Percentiles rank a stretch among this genome's conserved stretches.
Evolutionary conservation across 2,113 vertebrate genomes (phyloP).

Genomic region (Dasyurus viverrinus): DNA sequence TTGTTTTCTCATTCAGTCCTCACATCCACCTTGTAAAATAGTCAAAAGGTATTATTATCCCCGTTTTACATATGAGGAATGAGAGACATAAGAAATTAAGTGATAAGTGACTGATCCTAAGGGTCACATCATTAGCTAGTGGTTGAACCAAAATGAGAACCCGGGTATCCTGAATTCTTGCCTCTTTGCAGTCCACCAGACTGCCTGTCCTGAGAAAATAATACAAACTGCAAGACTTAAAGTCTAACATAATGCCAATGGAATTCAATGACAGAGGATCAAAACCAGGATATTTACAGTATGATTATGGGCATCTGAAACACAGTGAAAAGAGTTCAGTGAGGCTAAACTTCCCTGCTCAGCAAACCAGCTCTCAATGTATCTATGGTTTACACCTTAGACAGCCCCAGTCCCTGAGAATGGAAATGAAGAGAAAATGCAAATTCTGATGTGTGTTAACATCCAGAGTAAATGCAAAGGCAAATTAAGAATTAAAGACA

Average conservation of each 20-base stretch:
- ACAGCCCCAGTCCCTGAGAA: conserved; percentile 44
- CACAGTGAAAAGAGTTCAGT: conserved; percentile 73
- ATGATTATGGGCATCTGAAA: conserved; percentile 79
- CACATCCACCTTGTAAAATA: conserved; percentile 37
- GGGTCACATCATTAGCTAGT: neutral
- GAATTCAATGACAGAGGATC: conserved; percentile 85
- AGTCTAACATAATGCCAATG: conserved; percentile 90
- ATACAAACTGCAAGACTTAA: conserved; percentile 85
- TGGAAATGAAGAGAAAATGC: conserved; percentile 71
- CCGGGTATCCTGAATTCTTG: neutral
- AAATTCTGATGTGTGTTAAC: conserved; percentile 77
- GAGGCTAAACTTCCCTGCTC: conserved; percentile 42
- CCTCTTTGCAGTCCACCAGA: conserved; percentile 10
- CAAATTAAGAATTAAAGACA: conserved; percentile 81
- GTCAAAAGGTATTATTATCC: neutral
- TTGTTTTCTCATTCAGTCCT: neutral
- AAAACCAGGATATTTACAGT: conserved; percentile 82
- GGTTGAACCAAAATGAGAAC: conserved; percentile 47
- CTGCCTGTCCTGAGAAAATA: conserved; percentile 80
- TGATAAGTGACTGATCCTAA: neutral
- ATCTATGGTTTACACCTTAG: conserved; percentile 51
- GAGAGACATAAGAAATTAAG: neutral
- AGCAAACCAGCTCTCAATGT: conserved; percentile 21
- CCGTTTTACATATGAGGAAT: conserved; percentile 50
- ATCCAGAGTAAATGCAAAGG: conserved; percentile 72